Conservation (phyloP, 2,797 vertebrate genomes). For the Liasis olivaceus region DNA sequence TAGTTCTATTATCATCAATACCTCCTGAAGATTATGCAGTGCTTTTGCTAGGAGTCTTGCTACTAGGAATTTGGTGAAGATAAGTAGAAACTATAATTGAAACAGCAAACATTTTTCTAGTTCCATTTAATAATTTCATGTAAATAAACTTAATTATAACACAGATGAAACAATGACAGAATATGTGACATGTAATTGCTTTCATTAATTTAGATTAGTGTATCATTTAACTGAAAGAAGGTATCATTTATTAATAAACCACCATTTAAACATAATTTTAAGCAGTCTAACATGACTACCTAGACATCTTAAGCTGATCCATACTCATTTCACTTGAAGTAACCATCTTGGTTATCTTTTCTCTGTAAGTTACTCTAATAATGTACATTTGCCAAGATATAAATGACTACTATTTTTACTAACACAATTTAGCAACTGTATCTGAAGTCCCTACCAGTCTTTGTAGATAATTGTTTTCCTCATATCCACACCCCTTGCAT, state of each 20-base stretch:
- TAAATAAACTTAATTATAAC: slow-evolving; percentile 13
- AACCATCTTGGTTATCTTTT: neutral
- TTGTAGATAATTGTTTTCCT: neutral
- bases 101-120: neutral
- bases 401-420: neutral
- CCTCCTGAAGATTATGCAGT: neutral
- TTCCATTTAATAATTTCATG: neutral
- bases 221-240: neutral
- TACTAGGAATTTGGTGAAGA: neutral
- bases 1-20: neutral
- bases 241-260: slow-evolving; percentile 33
- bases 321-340: neutral
- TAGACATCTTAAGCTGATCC: neutral
- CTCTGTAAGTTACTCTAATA: neutral
- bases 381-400: neutral
- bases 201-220: neutral
- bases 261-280: slow-evolving; percentile 47
- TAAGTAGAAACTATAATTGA: neutral
- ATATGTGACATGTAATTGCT: neutral
- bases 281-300: slow-evolving; percentile 28
- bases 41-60: neutral
- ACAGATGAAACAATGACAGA: neutral
- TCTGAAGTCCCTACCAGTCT: neutral
- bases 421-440: neutral
- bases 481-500: neutral